phyloP scores from a whole-genome alignment of 2,888 invertebrate species.

The Ophraella communa region DNA sequence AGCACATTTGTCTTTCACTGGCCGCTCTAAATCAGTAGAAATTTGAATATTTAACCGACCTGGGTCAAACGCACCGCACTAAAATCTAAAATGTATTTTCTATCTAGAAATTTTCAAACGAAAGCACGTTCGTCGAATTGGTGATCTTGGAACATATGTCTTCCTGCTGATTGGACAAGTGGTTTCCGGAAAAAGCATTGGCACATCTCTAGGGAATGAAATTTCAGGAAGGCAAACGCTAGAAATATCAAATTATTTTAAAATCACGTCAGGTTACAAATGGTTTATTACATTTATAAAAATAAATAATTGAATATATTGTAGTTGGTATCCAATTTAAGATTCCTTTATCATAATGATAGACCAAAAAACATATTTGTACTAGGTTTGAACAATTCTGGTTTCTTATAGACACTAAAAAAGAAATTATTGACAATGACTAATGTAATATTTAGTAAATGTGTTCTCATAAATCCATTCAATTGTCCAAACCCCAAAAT shows the following conservation, averaged over 20 bases:
- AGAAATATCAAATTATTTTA: background rate
- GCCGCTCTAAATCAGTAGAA: conserved; percentile 7
- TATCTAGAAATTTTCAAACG: conserved; percentile 11
- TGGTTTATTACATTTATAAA: too few relatives aligned
- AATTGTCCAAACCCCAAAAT: too few relatives aligned
- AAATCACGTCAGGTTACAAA: background rate
- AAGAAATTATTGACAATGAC: too few relatives aligned
- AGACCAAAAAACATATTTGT: too few relatives aligned
- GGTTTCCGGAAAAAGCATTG: background rate
- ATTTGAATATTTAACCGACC: conserved; percentile 17
- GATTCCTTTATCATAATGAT: too few relatives aligned
- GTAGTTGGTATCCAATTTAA: too few relatives aligned
- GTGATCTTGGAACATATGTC: conserved; percentile 3
- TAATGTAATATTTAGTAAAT: too few relatives aligned
- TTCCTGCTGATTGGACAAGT: conserved; percentile 1
- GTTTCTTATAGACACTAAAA: too few relatives aligned
- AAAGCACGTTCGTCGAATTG: conserved; percentile 18
- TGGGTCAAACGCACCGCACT: conserved; percentile 11
- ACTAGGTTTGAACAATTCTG: too few relatives aligned
- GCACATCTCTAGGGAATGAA: background rate
- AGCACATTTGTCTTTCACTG: background rate
- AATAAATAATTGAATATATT: too few relatives aligned
- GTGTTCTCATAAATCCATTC: too few relatives aligned
- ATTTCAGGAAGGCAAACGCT: background rate
- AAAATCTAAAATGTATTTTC: conserved; percentile 15